phyloP scores from a whole-genome alignment of 2,797 vertebrate species.

The Fistularia tabacaria region DNA sequence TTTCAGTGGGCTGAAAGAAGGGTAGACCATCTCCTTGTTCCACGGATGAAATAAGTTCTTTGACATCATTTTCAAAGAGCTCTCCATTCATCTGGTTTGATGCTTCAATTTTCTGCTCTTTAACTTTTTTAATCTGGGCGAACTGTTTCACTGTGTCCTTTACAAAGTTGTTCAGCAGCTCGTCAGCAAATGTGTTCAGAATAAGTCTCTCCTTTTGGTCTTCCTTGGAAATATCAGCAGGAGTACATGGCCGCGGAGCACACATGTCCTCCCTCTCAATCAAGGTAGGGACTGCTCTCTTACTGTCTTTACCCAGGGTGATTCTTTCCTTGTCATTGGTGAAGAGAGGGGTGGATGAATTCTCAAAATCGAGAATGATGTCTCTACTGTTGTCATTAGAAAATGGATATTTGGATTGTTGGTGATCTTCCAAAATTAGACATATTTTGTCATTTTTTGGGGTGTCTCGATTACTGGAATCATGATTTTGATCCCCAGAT shows the following conservation, averaged over 20 bases:
- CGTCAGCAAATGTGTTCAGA: conserved; percentile 78
- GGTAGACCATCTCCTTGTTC: conserved; percentile 64
- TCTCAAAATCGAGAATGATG: conserved; percentile 57
- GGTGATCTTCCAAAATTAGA: conserved; percentile 42
- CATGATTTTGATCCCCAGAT: conserved; percentile 7
- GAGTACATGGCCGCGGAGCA: conserved; percentile 57
- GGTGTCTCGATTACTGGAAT: conserved; percentile 41
- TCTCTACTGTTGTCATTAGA: conserved; percentile 50
- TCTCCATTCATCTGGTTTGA: conserved; percentile 58
- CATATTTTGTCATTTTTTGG: conserved; percentile 23
- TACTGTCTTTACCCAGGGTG: conserved; percentile 18
- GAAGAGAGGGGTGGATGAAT: conserved; percentile 39
- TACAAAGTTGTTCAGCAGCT: conserved; percentile 82
- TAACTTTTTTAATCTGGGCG: conserved; percentile 82
- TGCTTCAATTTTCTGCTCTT: conserved; percentile 84
- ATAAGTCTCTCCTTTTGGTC: conserved; percentile 41
- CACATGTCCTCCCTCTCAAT: conserved; percentile 72
- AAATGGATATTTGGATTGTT: conserved; percentile 36
- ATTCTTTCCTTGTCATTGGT: conserved; percentile 48
- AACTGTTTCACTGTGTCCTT: conserved; percentile 83
- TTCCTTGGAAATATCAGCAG: conserved; percentile 40
- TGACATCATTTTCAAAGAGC: conserved; percentile 33
- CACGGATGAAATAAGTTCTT: conserved; percentile 51
- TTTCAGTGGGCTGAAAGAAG: conserved; percentile 75
- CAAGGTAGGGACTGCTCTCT: conserved; percentile 52